A percentile compares a stretch with the other conserved stretches of the same genome.
Conservation (phyloP, 2,113 vertebrate genomes). For the Grus americana region DNA sequence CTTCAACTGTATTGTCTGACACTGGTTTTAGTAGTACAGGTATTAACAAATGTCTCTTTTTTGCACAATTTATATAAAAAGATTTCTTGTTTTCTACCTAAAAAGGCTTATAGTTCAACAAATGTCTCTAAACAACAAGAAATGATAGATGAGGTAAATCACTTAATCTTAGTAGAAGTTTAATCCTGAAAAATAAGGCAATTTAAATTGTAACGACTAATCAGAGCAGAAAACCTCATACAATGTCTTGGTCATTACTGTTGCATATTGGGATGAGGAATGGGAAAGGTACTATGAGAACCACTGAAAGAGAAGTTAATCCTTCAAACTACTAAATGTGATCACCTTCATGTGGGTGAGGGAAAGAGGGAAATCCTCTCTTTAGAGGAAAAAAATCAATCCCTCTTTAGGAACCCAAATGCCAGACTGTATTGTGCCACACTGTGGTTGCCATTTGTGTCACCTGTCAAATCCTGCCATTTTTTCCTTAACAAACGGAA, state of each 20-base stretch:
- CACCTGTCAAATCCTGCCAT: background rate
- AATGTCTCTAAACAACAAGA: background rate
- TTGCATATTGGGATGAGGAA: background rate
- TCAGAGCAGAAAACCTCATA: background rate
- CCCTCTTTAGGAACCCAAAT: background rate
- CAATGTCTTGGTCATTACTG: background rate
- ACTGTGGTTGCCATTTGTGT: background rate
- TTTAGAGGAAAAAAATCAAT: background rate
- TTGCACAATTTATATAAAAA: background rate
- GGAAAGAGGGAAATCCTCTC: background rate
- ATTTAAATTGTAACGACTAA: background rate
- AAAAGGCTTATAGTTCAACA: background rate
- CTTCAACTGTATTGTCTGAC: background rate
- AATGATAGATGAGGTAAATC: background rate
- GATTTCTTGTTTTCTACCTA: background rate
- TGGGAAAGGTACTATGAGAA: background rate
- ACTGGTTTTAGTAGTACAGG: background rate
- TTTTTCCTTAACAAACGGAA: background rate
- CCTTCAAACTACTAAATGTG: background rate
- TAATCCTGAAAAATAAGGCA: background rate
- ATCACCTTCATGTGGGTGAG: background rate
- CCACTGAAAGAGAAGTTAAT: background rate
- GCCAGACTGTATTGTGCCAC: background rate
- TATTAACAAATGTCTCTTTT: background rate
- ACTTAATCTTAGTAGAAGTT: background rate